Conservation (phyloP, 2,888 invertebrate genomes). For the Agrenia bidenticulata region DNA sequence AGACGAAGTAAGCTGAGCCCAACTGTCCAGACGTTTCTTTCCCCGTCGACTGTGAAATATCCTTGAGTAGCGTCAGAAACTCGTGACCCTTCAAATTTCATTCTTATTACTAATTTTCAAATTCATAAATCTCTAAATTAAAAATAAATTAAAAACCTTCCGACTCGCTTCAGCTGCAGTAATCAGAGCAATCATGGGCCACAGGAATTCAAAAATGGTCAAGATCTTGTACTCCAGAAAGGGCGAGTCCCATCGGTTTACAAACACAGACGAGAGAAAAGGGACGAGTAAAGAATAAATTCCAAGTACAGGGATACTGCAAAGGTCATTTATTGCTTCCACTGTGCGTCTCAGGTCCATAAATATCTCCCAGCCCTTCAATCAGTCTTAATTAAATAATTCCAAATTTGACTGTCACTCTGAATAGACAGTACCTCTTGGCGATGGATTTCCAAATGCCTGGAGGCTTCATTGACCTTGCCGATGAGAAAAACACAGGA, state of each 20-base stretch:
- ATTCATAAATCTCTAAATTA: too few relatives aligned
- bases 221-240: constrained; percentile 2
- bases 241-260: constrained; percentile 1
- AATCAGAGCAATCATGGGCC: constrained; percentile 5
- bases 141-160: background rate
- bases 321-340: background rate
- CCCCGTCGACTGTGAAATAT: background rate
- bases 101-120: too few relatives aligned
- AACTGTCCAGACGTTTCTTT: background rate
- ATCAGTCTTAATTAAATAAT: too few relatives aligned
- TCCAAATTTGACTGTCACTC: background rate
- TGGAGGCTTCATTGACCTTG: background rate
- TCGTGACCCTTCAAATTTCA: background rate
- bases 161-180: background rate
- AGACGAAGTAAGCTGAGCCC: background rate
- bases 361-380: background rate
- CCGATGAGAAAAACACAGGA: background rate
- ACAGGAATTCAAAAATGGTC: background rate
- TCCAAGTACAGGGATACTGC: background rate
- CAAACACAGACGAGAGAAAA: background rate
- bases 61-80: background rate
- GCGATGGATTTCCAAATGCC: background rate
- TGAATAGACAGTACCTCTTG: background rate
- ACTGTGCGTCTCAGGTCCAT: background rate
- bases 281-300: constrained; percentile 5